Conservation (phyloP, 2,888 invertebrate genomes). For the Cataglyphis rosenhaueri region DNA sequence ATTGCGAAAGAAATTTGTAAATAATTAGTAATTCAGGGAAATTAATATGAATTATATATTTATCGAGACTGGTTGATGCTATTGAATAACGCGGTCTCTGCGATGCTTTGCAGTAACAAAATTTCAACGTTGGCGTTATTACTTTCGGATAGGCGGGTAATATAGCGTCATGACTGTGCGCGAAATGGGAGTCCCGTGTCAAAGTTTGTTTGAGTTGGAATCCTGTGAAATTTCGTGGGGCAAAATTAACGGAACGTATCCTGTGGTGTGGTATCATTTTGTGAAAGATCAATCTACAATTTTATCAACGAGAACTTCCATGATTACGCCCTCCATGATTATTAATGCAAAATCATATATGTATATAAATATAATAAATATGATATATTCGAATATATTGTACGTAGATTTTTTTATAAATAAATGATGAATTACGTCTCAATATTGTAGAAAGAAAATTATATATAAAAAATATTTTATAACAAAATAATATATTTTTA, state of each 20-base stretch:
- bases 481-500: background rate
- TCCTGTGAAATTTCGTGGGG: conserved; percentile 62
- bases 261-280: conserved; percentile 61
- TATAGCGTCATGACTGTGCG: conserved; percentile 25
- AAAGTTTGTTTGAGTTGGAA: conserved; percentile 55
- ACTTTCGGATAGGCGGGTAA: conserved; percentile 33
- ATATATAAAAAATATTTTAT: background rate
- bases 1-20: background rate
- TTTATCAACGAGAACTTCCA: conserved; percentile 50
- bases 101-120: conserved; percentile 43
- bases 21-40: conserved; percentile 32
- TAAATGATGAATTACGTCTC: background rate
- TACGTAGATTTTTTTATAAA: no score
- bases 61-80: conserved; percentile 32
- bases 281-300: conserved; percentile 55
- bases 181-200: conserved; percentile 61
- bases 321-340: conserved; percentile 18
- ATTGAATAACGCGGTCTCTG: conserved; percentile 36
- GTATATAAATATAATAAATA: no score
- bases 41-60: conserved; percentile 25
- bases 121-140: conserved; percentile 51
- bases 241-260: conserved; percentile 69
- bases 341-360: conserved; percentile 1
- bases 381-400: no score
- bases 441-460: background rate